Evolutionary conservation across 1,140 invertebrate species (phyloP), one percentile per base, ranked within the genome.

Genomic region (Pararge aegeria): DNA sequence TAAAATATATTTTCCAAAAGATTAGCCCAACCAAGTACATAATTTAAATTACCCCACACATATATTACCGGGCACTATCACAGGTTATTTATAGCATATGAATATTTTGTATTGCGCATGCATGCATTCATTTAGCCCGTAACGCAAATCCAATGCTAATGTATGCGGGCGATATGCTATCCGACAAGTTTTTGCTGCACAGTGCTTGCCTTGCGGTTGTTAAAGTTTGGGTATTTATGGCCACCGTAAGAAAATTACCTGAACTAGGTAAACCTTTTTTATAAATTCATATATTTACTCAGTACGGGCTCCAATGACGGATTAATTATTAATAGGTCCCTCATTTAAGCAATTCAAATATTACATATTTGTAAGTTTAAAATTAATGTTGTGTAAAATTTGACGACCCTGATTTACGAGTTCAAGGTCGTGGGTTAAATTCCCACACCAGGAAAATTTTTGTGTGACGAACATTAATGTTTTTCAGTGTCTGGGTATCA

Each of bases 81-180:
- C 40, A 44, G 18, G 49, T 21, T 29, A 54, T 54, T 53, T 54
- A 44, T 54, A 15, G 38, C 34, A 58, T 58, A 58, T 52, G 56
- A 58, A 50, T 52, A 58, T 58, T 51, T 51, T 52, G 49, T 51
- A 42, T 42, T 42, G 38, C 38, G 37, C 56, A 58, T 51, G 56
- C 49, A 58, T 42, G 15, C 38, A 58, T 58, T 58, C 56, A 58
- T 58, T 58, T 51, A 58, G 56, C 50, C 48, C 24, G 56, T 27
- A 29, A 40, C 37, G 46, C 37, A 37, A 50, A 51, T 55, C 37
- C 34, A 42, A 55, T 55, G 53, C 21, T 52, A 53, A 65, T 65
- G 53, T 58, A 65, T 65, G 52, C 56, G 15, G 38, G 27, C 52
- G 62, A 65, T 65, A 65, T 44, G 52, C 52, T 65, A 65, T 61